Evolutionary conservation across 2,888 invertebrate species (phyloP), one percentile per base, ranked within the genome.

Genomic region (Willowsia nigromaculata): DNA sequence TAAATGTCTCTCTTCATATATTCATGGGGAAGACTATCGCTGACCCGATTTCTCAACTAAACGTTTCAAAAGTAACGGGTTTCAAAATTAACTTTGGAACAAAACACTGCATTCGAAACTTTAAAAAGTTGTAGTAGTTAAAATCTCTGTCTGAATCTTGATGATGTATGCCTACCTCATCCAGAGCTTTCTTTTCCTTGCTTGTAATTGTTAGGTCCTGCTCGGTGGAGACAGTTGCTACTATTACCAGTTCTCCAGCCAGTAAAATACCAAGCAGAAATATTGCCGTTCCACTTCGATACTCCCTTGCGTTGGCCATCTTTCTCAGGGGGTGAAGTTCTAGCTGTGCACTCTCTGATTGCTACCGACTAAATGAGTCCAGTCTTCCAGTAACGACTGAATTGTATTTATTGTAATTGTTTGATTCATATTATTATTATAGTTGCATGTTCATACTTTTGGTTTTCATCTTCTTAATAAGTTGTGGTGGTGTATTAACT

Each of bases 1-100:
- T 80, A 89, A 22, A 89, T 89, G 18, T 89, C 85, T 7, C 27
- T n/a, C 30, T 68, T 80, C 85, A 85, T 89, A 30, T 80, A 89
- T 1, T 83, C 81, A 22, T 68, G 30, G 5, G 80, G 37, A 22
- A 89, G 11, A 9, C 27, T 37, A 13, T 9, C 13, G 0, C 0
- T 18, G 1, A 85, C 85, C 15, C 25, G 18, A 0, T n/a, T 22
- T 43, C 50, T 47, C 56, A 89, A 89, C 89, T 89, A 9, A 18
- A 68, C n/a, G 1, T 68, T 68, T 18, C n/a, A n/a, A n/a, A n/a
- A n/a, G n/a, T n/a, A n/a, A n/a, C n/a, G n/a, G n/a, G n/a, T n/a
- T n/a, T n/a, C n/a, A n/a, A n/a, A n/a, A n/a, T n/a, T n/a, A n/a
- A n/a, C n/a, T n/a, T n/a, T n/a, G n/a, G n/a, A n/a, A n/a, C n/a